Base-by-base conservation (phyloP, 1,140 invertebrate genomes). In the Cotesia vestalis region DNA sequence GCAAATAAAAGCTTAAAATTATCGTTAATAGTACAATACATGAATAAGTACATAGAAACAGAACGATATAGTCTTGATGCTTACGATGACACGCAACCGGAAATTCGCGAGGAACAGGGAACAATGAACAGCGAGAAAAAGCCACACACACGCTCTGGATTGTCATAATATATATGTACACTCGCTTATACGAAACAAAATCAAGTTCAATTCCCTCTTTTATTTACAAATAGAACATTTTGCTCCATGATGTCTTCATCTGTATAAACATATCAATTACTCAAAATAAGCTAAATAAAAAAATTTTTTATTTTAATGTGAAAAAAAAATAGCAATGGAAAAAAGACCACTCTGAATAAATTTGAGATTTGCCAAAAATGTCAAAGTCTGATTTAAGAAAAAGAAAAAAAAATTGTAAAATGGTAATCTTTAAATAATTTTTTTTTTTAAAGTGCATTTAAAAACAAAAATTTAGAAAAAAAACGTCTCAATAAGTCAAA, bases 61-160 rank as follows among this genome's bases (percentile, higher is more conserved):
- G 40, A 46, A 55, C 6, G 8, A 35, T 34, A 57, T 53, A 17
- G 46, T 52, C 4, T 27, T 17, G 36, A 36, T 20, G n/a, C 38
- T 60, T n/a, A 38, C 20, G n/a, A 61, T 20, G 11, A 63, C 69
- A 71, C 60, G 69, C 60, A 71, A 71, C 69, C 69, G 69, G 69
- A 71, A 71, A 71, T 71, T 62, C 60, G 59, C 69, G 46, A 63
- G 69, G 40, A 63, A 63, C 60, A 51, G 20, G 12, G 57, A 60
- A 69, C 67, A 69, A 69, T 69, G 60, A n/a, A 17, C 36, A 63
- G 34, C 11, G 38, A 63, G 53, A 38, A 63, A 36, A n/a, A 4
- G 63, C 34, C 17, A n/a, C 59, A 51, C 1, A 36, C 40, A 38
- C 35, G 46, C 5, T 51, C 35, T 14, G 17, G 36, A 61, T 70